phyloP scores from a whole-genome alignment of 2,113 vertebrate genomes.

The Boleophthalmus pectinirostris region DNA sequence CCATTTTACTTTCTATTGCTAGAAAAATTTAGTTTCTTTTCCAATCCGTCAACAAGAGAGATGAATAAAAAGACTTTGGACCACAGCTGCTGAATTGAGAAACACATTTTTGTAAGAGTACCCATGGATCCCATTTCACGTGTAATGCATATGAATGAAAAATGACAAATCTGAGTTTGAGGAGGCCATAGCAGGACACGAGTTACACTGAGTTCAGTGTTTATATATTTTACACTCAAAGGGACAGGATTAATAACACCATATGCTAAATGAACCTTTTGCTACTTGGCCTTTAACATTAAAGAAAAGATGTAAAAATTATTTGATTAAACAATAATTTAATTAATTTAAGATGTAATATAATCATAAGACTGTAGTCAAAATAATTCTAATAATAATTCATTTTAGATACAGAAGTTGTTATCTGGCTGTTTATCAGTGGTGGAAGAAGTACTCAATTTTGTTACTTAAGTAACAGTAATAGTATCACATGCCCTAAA shows the following conservation, averaged over 20 bases:
- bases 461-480: too few relatives aligned
- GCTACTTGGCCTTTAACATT: too few relatives aligned
- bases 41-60: conserved; percentile 29
- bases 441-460: too few relatives aligned
- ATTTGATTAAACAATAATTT: too few relatives aligned
- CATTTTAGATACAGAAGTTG: too few relatives aligned
- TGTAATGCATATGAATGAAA: conserved; percentile 37
- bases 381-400: too few relatives aligned
- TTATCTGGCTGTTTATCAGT: too few relatives aligned
- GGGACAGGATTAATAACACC: background rate
- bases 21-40: conserved; percentile 32
- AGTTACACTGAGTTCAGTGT: conserved; percentile 20
- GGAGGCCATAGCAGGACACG: conserved; percentile 37
- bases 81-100: conserved; percentile 31
- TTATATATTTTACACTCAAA: conserved; percentile 29
- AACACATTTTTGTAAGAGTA: conserved; percentile 35
- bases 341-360: too few relatives aligned
- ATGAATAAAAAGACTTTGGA: conserved; percentile 18
- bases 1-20: background rate
- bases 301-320: too few relatives aligned
- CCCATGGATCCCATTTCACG: conserved; percentile 35
- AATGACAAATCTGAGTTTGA: conserved; percentile 22
- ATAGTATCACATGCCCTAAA: too few relatives aligned
- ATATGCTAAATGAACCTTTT: background rate
- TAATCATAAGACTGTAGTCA: too few relatives aligned